phyloP scores from a whole-genome alignment of 2,797 vertebrate genomes.

The Florisuga fusca region DNA sequence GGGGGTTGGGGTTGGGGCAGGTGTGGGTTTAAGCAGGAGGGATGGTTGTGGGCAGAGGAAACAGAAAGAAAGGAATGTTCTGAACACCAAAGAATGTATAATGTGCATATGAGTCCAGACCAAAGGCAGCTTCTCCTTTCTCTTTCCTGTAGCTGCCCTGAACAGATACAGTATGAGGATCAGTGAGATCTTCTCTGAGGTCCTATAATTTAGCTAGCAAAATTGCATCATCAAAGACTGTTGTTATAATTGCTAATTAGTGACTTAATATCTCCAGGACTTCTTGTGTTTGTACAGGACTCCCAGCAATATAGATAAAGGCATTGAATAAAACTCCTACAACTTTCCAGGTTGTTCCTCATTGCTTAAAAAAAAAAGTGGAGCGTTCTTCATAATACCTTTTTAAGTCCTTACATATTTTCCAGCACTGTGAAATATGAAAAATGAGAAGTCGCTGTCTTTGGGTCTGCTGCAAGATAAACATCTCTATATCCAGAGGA shows the following conservation, averaged over 20 bases:
- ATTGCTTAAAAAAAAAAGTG: background rate
- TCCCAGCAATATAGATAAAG: background rate
- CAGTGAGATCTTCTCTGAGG: background rate
- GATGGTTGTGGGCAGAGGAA: too few relatives aligned
- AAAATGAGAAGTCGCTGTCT: background rate
- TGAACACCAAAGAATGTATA: background rate
- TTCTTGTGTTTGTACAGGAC: background rate
- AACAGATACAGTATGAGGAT: background rate
- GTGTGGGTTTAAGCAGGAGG: too few relatives aligned
- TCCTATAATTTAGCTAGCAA: background rate
- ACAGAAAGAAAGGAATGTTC: background rate
- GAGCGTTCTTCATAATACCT: background rate
- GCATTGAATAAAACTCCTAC: background rate
- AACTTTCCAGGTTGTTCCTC: background rate
- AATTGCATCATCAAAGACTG: background rate
- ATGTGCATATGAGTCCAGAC: background rate
- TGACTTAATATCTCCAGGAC: background rate
- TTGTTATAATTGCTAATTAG: background rate
- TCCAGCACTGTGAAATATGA: background rate
- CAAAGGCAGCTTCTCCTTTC: background rate
- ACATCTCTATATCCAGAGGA: background rate
- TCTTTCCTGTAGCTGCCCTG: background rate
- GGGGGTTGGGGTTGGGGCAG: too few relatives aligned
- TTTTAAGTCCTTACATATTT: background rate
- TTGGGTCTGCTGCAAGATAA: background rate